Base-by-base conservation (phyloP, 2,113 vertebrate genomes). In the Chloropsis hardwickii region DNA sequence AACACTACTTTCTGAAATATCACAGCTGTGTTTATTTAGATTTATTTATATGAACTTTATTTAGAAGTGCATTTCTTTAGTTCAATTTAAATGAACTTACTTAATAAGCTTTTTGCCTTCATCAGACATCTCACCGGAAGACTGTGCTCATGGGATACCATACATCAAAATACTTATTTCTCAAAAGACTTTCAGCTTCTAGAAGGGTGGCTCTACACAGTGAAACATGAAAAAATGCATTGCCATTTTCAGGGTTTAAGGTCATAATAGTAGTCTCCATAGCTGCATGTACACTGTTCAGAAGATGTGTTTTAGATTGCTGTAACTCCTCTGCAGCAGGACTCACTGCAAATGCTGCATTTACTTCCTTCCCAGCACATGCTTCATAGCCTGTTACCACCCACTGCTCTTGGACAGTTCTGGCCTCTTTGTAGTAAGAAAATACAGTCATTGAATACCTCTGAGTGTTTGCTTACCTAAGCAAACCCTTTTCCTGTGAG, bases 11-110 rank as follows among this genome's bases (percentile, higher is more conserved):
- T 80, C 62, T 80, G 66, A 95, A 94, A 86, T 58, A 79, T 5
- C 83, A 54, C 79, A 94, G 76, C 57, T 93, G 67, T 88, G 67
- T 89, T 95, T 94, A 83, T 91, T 91, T 95, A 81, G 60, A 87
- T 95, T 84, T 91, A 82, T 91, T 91, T 95, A 47, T 89, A 81
- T 54, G 23, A 87, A 56, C 61, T 95, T 91, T 89, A 73, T 86
- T 91, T 92, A 92, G 84, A 94, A 89, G 39, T 73, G 33, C 27
- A 73, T 86, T 91, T 91, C 47, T 86, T 89, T 56, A 71, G 64
- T 77, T 51, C 12, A 8, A 12, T 93, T 88, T 82, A 47, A 44
- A 48, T 74, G 64, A 96, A 76, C 64, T 70, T 61, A 86, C 35
- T 95, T 78, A 86, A 76, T 24, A 86, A 83, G 39, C 2, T 80